Evolutionary conservation across 2,888 invertebrate species (phyloP), one percentile per base, ranked within the genome.

Genomic region (Teleiodes luculella): DNA sequence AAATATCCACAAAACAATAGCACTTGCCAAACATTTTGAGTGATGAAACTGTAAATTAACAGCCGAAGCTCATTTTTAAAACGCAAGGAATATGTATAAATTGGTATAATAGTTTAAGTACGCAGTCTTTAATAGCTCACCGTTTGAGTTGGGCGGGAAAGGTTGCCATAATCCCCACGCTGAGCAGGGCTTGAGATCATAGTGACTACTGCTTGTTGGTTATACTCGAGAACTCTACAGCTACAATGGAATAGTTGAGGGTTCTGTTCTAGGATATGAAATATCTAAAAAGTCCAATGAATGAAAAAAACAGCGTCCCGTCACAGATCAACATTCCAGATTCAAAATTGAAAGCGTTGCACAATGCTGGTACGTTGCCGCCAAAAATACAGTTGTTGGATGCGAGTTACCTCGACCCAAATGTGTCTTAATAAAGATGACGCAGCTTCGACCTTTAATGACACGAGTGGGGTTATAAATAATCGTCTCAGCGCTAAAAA

Each of bases 321-420:
- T 10, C 43, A 43, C 8, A 43, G n/a, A 43, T 24, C 43, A 20
- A 28, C 20, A 28, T 54, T 53, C 55, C 56, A 56, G 64, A 66
- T 72, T 74, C 65, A 74, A 68, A 68, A 70, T 58, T 56, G 71
- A 43, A 43, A 13, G 2, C n/a, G 13, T 86, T 86, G 77, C 80
- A 80, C 76, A 84, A 84, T 75, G 60, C 13, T 36, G 59, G 65
- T 71, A 18, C 43, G 28, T 53, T 46, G 36, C 46, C 46, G 39
- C 80, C 79, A 60, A 83, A 86, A 86, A 86, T 86, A 86, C 63
- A 28, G 24, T 55, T 63, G 53, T 64, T 66, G 64, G 65, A 62
- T 58, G 58, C 55, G 55, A 54, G 54, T 53, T 68, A 68, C 84
- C 87, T 85, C 87, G 87, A 87, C 87, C 86, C 62, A 83, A 60